These are phyloP conservation scores for Malaclemys terrapin DNA, from an alignment of 2,113 vertebrate species.

Conservation along the genomic window DNA sequence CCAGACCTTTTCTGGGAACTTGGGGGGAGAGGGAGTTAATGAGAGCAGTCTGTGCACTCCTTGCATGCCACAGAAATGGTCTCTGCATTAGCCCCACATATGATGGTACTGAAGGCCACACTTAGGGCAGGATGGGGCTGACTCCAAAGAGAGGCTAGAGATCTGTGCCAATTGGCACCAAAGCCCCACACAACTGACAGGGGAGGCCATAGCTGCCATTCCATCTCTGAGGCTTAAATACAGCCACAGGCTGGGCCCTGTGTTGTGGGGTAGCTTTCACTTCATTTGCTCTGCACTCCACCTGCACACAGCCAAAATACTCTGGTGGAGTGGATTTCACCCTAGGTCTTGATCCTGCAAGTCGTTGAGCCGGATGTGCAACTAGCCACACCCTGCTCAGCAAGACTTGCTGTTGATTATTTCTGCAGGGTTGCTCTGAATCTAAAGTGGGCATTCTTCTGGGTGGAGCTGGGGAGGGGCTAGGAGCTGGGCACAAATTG, in stretches of 20 bases:
- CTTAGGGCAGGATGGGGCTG: conserved; percentile 11
- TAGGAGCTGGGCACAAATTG: neutral
- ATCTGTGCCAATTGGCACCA: neutral
- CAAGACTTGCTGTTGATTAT: neutral
- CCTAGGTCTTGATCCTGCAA: neutral
- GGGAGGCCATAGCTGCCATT: neutral
- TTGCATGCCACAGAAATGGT: conserved; percentile 30
- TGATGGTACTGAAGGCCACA: neutral
- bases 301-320: neutral
- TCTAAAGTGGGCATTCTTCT: neutral
- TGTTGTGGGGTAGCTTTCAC: neutral
- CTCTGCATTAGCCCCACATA: neutral
- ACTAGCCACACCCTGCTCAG: neutral
- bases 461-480: neutral
- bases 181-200: neutral
- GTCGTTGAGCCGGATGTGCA: neutral
- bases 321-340: neutral
- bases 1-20: too few relatives aligned
- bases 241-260: neutral
- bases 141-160: neutral
- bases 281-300: neutral
- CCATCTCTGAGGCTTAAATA: neutral
- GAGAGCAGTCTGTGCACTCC: neutral
- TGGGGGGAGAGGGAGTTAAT: neutral
- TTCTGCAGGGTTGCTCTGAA: neutral